Conservation (phyloP, 2,113 vertebrate genomes). For the Eudyptes chrysolophus region DNA sequence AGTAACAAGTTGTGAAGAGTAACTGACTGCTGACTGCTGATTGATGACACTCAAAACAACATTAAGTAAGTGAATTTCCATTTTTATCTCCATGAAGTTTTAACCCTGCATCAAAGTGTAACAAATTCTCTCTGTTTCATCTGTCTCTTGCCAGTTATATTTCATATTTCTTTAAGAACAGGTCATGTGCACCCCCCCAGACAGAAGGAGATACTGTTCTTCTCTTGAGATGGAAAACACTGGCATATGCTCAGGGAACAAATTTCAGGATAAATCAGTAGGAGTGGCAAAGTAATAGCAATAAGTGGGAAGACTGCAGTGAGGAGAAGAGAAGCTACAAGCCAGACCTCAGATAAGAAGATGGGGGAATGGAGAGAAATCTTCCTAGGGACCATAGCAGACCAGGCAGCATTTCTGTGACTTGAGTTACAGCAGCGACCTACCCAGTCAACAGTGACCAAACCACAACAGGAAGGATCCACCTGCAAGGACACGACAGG, state of each 20-base stretch:
- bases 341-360: not conserved
- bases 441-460: not conserved
- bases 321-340: not conserved
- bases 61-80: not conserved
- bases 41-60: not conserved
- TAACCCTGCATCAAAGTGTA: not conserved
- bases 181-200: rapidly evolving
- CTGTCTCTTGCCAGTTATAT: not conserved
- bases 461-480: not conserved
- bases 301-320: not conserved
- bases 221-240: not conserved
- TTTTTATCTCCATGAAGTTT: not conserved
- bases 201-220: not conserved
- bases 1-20: not conserved
- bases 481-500: not conserved
- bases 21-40: not conserved
- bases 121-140: not conserved
- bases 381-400: not conserved
- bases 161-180: not conserved
- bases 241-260: not conserved
- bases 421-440: not conserved
- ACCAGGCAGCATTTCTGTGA: not conserved
- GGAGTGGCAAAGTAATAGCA: not conserved
- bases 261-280: not conserved
- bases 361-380: not conserved